Evolutionary conservation across 2,888 invertebrate genomes (phyloP).

Genomic region (Diarsia dahlii): DNA sequence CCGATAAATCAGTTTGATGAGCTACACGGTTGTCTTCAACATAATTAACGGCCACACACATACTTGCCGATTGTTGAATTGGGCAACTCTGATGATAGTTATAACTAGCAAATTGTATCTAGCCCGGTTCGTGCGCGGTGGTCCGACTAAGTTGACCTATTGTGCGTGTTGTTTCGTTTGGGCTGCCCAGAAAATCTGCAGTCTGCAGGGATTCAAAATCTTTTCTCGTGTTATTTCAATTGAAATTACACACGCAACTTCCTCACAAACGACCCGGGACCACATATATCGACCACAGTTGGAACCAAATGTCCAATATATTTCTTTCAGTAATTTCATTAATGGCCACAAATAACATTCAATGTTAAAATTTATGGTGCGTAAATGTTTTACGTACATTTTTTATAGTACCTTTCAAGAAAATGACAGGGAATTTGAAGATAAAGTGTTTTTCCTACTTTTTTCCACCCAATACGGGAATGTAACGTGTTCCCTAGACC

Average conservation of each 20-base stretch:
- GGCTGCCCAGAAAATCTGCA: not conserved
- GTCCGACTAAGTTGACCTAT: not conserved
- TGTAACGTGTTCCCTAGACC: constrained; percentile 84
- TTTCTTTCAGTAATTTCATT: constrained; percentile 79
- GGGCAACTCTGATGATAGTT: not conserved
- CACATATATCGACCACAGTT: constrained; percentile 60
- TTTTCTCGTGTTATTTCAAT: constrained; percentile 43
- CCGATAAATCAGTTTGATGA: not conserved
- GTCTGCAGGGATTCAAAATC: not conserved
- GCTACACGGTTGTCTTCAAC: not conserved
- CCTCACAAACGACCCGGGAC: constrained; percentile 42
- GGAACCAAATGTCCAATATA: constrained; percentile 66
- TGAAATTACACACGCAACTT: constrained; percentile 63
- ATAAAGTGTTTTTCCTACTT: constrained; percentile 82
- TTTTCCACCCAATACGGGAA: constrained; percentile 78
- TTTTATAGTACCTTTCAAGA: constrained; percentile 87
- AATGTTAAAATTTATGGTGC: constrained; percentile 85
- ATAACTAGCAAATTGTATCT: not conserved
- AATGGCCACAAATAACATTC: constrained; percentile 83
- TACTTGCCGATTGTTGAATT: not conserved
- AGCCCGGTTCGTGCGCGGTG: not conserved
- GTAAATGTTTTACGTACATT: constrained; percentile 85
- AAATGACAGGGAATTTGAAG: constrained; percentile 85
- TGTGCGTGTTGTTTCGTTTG: not conserved
- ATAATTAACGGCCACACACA: not conserved